These are phyloP conservation scores for Oreochromis tanganicae DNA, from an alignment of 2,113 vertebrate genomes.

Conservation along the genomic window DNA sequence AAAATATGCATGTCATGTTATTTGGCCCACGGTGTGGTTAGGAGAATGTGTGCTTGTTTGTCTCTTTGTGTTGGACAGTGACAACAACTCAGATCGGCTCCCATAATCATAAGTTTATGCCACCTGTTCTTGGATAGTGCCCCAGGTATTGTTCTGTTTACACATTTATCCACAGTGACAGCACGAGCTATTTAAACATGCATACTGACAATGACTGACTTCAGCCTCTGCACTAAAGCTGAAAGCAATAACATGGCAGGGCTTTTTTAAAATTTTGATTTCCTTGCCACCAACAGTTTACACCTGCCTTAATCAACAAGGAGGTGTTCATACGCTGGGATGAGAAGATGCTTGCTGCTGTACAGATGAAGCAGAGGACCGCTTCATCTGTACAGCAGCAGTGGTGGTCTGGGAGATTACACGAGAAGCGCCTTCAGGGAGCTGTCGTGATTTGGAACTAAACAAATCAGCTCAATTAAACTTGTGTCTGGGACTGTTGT, in stretches of 20 bases:
- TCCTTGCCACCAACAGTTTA: not conserved
- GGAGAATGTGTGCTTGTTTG: not conserved
- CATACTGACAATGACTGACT: not conserved
- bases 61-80: not conserved
- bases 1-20: not conserved
- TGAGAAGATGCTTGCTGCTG: slow-evolving; percentile 92
- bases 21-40: not conserved
- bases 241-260: not conserved
- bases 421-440: slow-evolving; percentile 54
- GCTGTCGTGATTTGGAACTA: not conserved
- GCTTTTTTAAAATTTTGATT: not conserved
- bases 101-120: not conserved
- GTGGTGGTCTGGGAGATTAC: slow-evolving; percentile 96
- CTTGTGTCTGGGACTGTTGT: not conserved
- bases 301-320: slow-evolving; percentile 82
- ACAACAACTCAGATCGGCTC: not conserved
- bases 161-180: not conserved
- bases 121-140: not conserved
- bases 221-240: not conserved
- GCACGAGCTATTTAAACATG: not conserved
- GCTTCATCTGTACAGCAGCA: slow-evolving; percentile 77
- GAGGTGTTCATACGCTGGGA: slow-evolving; percentile 92
- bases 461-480: not conserved
- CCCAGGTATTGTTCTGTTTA: not conserved
- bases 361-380: slow-evolving; percentile 92